Conservation (phyloP, 1,140 invertebrate species). For the Tetragnatha versicolor region DNA sequence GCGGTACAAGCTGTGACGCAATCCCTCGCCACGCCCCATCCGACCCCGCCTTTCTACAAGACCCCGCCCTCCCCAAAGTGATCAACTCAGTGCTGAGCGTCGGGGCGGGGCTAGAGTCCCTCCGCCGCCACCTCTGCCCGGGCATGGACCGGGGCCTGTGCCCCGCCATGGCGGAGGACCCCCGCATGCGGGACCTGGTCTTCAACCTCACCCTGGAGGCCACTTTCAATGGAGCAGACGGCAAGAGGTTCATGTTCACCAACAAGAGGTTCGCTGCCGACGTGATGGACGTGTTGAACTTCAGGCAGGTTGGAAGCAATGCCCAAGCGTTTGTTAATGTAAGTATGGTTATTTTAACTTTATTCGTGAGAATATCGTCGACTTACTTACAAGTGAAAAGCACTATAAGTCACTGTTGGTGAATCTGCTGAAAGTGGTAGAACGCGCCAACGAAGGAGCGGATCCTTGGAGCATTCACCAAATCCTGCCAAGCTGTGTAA, state of each 20-base stretch:
- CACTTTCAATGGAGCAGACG: constrained; percentile 59
- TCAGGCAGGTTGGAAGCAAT: constrained; percentile 51
- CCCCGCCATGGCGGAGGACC: constrained; percentile 57
- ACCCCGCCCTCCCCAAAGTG: constrained; percentile 62
- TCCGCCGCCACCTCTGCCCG: constrained; percentile 61
- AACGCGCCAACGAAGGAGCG: too few relatives aligned
- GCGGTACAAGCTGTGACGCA: constrained; percentile 58
- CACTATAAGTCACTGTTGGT: too few relatives aligned
- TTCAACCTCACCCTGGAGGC: constrained; percentile 59
- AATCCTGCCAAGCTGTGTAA: too few relatives aligned
- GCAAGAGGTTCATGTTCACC: constrained; percentile 57
- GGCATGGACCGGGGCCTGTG: constrained; percentile 59
- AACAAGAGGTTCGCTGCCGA: constrained; percentile 52
- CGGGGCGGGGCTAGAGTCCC: constrained; percentile 59
- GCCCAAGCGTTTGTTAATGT: constrained; percentile 52
- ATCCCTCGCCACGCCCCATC: constrained; percentile 13
- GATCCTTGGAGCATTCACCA: too few relatives aligned
- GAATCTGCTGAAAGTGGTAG: too few relatives aligned
- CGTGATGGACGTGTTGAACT: constrained; percentile 60
- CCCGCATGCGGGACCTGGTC: constrained; percentile 57
- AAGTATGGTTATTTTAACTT: constrained; percentile 6
- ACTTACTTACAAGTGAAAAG: neutral
- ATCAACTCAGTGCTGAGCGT: constrained; percentile 63
- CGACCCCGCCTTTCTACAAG: constrained; percentile 54
- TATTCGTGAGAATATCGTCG: neutral